Percentiles rank a stretch among this genome's conserved stretches.
These are phyloP conservation scores for Karalla daura DNA, from an alignment of 2,797 vertebrate genomes.

Conservation along the genomic window DNA sequence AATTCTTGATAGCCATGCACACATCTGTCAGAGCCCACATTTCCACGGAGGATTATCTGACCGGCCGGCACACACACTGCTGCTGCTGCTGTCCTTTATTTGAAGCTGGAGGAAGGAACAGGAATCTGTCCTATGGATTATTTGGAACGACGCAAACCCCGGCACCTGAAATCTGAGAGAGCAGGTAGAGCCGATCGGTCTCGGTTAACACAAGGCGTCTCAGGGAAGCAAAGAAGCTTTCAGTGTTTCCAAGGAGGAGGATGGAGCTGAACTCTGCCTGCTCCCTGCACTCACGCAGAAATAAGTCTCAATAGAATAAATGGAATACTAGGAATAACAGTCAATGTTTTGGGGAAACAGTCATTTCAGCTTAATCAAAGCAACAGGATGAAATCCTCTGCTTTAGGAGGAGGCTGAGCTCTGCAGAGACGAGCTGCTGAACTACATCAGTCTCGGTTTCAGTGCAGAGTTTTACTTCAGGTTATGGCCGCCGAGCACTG, in stretches of 20 bases:
- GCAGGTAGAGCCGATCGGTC: conserved; percentile 57
- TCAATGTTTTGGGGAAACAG: not conserved
- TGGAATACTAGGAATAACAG: not conserved
- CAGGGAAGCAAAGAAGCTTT: conserved; percentile 48
- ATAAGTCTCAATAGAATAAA: too few relatives aligned
- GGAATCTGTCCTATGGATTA: conserved; percentile 50
- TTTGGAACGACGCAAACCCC: conserved; percentile 40
- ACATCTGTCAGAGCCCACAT: conserved; percentile 70
- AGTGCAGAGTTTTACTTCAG: conserved; percentile 21
- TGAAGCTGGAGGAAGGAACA: conserved; percentile 46
- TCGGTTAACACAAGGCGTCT: conserved; percentile 57
- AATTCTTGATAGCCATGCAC: conserved; percentile 61
- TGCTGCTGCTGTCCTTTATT: conserved; percentile 43
- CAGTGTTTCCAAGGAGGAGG: conserved; percentile 41
- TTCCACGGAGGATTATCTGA: conserved; percentile 65
- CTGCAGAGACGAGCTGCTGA: conserved; percentile 20
- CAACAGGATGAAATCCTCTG: not conserved
- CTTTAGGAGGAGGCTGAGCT: conserved; percentile 10
- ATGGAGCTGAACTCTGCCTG: conserved; percentile 11
- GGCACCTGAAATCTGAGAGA: conserved; percentile 61
- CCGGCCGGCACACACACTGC: conserved; percentile 29
- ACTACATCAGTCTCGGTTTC: conserved; percentile 15
- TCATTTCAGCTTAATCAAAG: conserved; percentile 25
- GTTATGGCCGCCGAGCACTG: not conserved
- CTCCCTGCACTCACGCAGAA: not conserved